Percentiles rank a stretch among this genome's conserved stretches.
Evolutionary conservation across 2,113 vertebrate genomes (phyloP).

Genomic region (Melospiza melodia): DNA sequence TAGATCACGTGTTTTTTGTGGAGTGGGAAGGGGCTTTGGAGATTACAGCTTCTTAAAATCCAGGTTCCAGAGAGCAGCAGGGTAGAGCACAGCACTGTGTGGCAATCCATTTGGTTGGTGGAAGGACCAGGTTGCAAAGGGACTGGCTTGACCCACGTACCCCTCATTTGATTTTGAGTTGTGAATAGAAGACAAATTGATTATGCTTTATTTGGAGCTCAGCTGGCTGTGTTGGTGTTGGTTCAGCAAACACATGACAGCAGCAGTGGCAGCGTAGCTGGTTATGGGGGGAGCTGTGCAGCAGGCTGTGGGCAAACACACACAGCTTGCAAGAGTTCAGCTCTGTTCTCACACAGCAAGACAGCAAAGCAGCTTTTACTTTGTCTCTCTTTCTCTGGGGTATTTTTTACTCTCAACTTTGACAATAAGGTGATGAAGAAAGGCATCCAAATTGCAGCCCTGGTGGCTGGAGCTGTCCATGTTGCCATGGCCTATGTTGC

Average conservation of each 20-base stretch:
- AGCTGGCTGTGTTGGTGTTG: background rate
- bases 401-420: background rate
- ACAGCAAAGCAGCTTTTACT: background rate
- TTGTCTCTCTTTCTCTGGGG: background rate
- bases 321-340: background rate
- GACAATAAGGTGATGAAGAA: background rate
- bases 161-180: background rate
- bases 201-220: background rate
- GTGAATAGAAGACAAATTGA: background rate
- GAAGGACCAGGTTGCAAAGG: background rate
- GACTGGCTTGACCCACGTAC: background rate
- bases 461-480: background rate
- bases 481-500: background rate
- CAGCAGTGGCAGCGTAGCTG: background rate
- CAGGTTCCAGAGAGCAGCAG: background rate
- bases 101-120: background rate
- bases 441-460: background rate
- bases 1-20: background rate
- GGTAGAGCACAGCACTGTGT: background rate
- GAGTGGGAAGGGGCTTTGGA: background rate
- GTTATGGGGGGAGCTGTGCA: background rate
- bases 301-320: background rate
- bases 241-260: background rate
- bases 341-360: background rate
- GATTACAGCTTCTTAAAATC: background rate